These are phyloP conservation scores for Mechanitis mazaeus DNA, from an alignment of 2,888 invertebrate genomes.

Conservation along the genomic window DNA sequence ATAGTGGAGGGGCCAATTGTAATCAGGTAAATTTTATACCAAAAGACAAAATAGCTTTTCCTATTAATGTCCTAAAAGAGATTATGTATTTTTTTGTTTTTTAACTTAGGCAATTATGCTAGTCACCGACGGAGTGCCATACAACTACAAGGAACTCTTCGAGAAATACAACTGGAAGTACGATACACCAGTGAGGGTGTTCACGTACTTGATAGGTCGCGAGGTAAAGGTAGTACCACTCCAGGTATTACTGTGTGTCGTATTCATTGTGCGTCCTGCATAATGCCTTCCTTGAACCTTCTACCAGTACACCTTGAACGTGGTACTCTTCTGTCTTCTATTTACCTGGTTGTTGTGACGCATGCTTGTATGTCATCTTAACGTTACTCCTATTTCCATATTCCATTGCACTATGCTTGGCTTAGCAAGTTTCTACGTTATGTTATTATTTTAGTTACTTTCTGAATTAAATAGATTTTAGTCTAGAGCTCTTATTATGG, in stretches of 20 bases:
- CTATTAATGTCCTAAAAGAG: too few species aligned
- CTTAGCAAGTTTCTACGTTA: conserved; percentile 8
- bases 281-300: conserved; percentile 67
- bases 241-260: conserved; percentile 75
- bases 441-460: conserved; percentile 5
- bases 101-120: conserved; percentile 94
- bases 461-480: conserved; percentile 5
- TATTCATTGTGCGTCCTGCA: conserved; percentile 76
- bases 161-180: conserved; percentile 90
- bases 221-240: conserved; percentile 82
- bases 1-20: conserved; percentile 80
- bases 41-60: not conserved
- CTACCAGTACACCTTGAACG: conserved; percentile 72
- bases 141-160: conserved; percentile 95
- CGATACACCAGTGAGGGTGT: conserved; percentile 93
- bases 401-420: conserved; percentile 17
- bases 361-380: conserved; percentile 23
- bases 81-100: conserved; percentile 20
- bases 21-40: conserved; percentile 53
- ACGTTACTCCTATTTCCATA: conserved; percentile 23
- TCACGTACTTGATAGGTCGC: conserved; percentile 98
- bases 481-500: not conserved
- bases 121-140: conserved; percentile 98
- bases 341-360: conserved; percentile 25
- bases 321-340: conserved; percentile 59